Conservation (phyloP, 2,113 vertebrate genomes). For the Brienomyrus brachyistius region DNA sequence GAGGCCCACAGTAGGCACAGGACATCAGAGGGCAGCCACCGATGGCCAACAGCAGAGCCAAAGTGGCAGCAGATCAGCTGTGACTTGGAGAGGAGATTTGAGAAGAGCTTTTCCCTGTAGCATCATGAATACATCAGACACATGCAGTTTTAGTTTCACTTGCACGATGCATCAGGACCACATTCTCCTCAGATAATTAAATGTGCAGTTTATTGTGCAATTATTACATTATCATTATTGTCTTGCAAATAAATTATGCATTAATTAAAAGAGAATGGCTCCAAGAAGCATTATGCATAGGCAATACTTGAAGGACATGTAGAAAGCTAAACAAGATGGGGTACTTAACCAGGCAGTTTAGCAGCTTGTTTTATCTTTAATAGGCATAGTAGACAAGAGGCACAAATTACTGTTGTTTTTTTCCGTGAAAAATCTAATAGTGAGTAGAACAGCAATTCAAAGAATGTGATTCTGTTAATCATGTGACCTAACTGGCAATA, state of each 20-base stretch:
- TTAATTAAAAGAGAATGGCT: constrained; percentile 3
- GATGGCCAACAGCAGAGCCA: neutral
- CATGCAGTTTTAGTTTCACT: neutral
- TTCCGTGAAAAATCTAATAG: neutral
- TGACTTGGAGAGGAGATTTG: neutral
- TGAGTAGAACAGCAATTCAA: neutral
- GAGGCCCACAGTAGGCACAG: neutral
- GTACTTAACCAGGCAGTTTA: constrained; percentile 22
- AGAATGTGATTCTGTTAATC: neutral
- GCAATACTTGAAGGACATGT: neutral
- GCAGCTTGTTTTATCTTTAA: constrained; percentile 32
- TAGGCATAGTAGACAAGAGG: constrained; percentile 16
- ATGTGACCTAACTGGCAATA: neutral
- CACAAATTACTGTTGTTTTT: neutral
- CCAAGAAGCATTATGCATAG: neutral
- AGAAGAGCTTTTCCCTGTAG: neutral
- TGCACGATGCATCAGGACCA: neutral
- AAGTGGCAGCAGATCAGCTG: neutral
- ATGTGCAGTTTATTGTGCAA: neutral
- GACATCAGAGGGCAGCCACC: neutral
- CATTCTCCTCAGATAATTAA: neutral
- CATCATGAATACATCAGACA: neutral
- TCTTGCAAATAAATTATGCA: neutral
- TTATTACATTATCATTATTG: neutral
- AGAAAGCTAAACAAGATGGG: neutral